A percentile compares a stretch with the other conserved stretches of the same genome.
Conservation (phyloP, 2,113 vertebrate species). For the Mirza zaza region DNA sequence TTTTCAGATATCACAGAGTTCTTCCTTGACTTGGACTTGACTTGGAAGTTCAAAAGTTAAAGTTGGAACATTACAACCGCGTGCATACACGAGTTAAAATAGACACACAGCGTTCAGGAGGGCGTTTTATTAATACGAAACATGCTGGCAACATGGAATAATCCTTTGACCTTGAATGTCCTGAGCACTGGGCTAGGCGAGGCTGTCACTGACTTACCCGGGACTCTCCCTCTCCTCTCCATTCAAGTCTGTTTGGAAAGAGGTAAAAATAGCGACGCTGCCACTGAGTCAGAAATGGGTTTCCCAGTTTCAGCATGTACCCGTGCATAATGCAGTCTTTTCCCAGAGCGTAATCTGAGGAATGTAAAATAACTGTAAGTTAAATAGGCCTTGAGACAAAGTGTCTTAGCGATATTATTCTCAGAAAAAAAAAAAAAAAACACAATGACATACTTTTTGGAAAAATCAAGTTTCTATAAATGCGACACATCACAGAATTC, state of each 20-base stretch:
- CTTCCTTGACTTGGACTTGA: neutral
- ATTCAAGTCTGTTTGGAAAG: conserved; percentile 98
- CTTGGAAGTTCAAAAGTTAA: neutral
- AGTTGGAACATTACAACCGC: neutral
- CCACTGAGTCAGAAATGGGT: conserved; percentile 98
- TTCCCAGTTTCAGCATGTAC: conserved; percentile 96
- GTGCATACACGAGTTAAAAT: neutral
- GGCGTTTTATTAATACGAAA: rapidly evolving
- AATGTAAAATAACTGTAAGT: rapidly evolving
- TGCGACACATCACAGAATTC: neutral
- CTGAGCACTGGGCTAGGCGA: rapidly evolving
- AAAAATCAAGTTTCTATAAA: neutral
- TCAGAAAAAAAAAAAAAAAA: neutral
- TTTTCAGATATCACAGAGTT: neutral
- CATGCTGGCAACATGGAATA: rapidly evolving
- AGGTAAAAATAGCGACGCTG: conserved; percentile 98
- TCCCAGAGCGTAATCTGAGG: conserved; percentile 94
- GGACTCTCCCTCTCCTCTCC: conserved; percentile 96
- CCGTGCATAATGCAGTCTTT: conserved; percentile 99
- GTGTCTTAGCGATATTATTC: rapidly evolving
- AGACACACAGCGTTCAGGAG: rapidly evolving
- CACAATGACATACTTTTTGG: rapidly evolving
- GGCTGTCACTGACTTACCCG: conserved; percentile 86
- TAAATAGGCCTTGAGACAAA: rapidly evolving
- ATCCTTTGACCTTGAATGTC: rapidly evolving